phyloP scores from a whole-genome alignment of 37 sponge, comb jelly and placozoan species.

The Lycopodina hypogea region DNA sequence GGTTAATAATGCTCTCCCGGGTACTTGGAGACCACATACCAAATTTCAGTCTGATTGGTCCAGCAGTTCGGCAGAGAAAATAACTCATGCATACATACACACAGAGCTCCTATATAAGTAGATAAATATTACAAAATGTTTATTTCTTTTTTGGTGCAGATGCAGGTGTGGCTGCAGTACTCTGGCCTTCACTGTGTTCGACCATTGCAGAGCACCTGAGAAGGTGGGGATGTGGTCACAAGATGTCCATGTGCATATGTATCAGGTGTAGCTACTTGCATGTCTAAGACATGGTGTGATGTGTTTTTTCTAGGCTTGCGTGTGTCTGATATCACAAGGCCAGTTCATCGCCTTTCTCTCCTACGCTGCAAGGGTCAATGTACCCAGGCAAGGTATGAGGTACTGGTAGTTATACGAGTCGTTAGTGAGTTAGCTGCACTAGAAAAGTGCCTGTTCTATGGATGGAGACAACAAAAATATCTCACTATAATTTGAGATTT shows the following conservation, averaged over 20 bases:
- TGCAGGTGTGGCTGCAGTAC: slow-evolving; percentile 20
- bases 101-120: no score
- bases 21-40: no score
- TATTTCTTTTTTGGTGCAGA: background rate
- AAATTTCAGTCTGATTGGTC: no score
- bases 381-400: slow-evolving; percentile 8
- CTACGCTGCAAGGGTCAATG: background rate
- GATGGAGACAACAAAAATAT: no score
- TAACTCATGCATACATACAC: no score
- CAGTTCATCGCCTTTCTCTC: slow-evolving; percentile 14
- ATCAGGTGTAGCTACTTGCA: no score
- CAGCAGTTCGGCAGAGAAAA: no score
- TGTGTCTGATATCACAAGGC: slow-evolving; percentile 14
- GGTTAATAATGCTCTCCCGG: no score
- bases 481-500: no score
- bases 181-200: slow-evolving; percentile 17
- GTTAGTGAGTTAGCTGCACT: background rate
- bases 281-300: no score
- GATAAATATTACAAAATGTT: no score
- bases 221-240: background rate
- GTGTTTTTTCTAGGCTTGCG: slow-evolving; percentile 1
- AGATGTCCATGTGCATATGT: background rate
- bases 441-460: no score
- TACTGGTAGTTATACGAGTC: background rate
- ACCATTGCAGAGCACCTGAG: background rate